Evolutionary conservation across 2,888 invertebrate genomes (phyloP), one percentile per base, ranked within the genome.

Genomic region (Kryphioiulus occultus): DNA sequence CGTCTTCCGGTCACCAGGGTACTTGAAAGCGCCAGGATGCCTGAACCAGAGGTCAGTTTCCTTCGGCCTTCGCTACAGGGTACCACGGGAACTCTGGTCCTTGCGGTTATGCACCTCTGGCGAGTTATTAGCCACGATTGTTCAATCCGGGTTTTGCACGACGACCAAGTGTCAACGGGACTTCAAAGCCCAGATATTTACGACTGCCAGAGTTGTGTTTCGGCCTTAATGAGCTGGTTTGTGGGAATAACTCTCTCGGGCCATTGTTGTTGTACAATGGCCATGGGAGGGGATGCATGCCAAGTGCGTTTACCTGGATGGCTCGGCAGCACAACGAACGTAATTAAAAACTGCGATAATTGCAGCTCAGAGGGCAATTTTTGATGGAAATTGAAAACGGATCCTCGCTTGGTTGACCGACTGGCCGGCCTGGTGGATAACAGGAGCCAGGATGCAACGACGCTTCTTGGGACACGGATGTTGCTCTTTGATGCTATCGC

Each of bases 101-200:
- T 53, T 53, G 53, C 53, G 53, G 53, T 53, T 53, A 53, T 53
- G 53, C 53, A 53, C 53, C 53, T 53, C 53, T 53, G 53, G 12
- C 19, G n/a, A 53, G 53, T 53, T 53, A 53, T n/a, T 53, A 53
- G n/a, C 53, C 53, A 53, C 53, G 53, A 53, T n/a, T 53, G n/a
- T 19, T 53, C 7, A 53, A 12, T 53, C n/a, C 19, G n/a, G 19
- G 53, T 12, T 53, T 53, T n/a, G 53, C 19, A 53, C 53, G n/a
- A 53, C n/a, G 53, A n/a, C n/a, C n/a, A n/a, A 53, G 53, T 53
- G 53, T 53, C 53, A 53, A 53, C 53, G 53, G 53, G 53, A 53
- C 12, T 53, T 53, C 19, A 53, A 53, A n/a, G 53, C 53, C 53
- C 53, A 53, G 53, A 12, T 53, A 53, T 53, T 53, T 53, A 53